Evolutionary conservation across 53 echinoderm and acorn worm genomes (phyloP).

Genomic region (Echinometra lucunter): DNA sequence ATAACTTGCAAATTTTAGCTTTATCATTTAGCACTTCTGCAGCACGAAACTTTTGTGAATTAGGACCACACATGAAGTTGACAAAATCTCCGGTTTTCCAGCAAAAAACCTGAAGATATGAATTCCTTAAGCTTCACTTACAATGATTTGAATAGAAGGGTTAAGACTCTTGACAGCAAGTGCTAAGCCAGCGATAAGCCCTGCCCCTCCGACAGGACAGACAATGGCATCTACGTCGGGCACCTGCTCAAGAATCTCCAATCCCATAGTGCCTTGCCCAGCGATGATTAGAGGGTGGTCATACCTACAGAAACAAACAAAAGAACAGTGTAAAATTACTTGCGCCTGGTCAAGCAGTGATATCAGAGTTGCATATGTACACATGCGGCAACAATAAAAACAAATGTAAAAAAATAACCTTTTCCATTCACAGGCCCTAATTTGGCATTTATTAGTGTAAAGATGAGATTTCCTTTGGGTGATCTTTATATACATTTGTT

Average conservation of each 20-base stretch:
- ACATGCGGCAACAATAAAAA: too few relatives aligned
- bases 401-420: too few relatives aligned
- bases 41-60: too few relatives aligned
- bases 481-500: too few relatives aligned
- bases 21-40: too few relatives aligned
- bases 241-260: constrained; percentile 98
- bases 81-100: too few relatives aligned
- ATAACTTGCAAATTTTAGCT: too few relatives aligned
- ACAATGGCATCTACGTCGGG: constrained; percentile 95
- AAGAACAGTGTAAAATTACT: neutral
- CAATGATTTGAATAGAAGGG: constrained; percentile 88
- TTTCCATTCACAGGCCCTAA: neutral
- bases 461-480: too few relatives aligned
- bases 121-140: constrained; percentile 70
- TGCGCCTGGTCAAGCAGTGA: too few relatives aligned
- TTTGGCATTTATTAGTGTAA: neutral
- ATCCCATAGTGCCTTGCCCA: constrained; percentile 96
- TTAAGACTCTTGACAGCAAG: constrained; percentile 93
- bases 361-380: too few relatives aligned
- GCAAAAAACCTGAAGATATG: neutral
- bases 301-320: constrained; percentile 75
- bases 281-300: constrained; percentile 97
- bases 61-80: too few relatives aligned
- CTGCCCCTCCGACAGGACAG: constrained; percentile 96
- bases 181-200: constrained; percentile 95